Percentiles rank a stretch among this genome's conserved stretches.
phyloP scores from a whole-genome alignment of 2,797 vertebrate genomes.

The Coracias cyanogaster region DNA sequence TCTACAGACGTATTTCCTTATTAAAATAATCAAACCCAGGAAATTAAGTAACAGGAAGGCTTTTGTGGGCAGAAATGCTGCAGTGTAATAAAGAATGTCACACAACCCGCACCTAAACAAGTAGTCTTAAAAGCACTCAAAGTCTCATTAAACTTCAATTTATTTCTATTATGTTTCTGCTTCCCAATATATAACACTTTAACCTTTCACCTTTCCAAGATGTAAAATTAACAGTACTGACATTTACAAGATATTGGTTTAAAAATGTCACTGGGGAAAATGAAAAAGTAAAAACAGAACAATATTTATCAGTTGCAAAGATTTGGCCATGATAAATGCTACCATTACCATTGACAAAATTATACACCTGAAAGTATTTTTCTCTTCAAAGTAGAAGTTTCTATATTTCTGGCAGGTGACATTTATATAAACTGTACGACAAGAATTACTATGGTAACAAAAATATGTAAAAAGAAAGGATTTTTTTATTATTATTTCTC shows the following conservation, averaged over 20 bases:
- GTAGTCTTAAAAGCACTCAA: neutral
- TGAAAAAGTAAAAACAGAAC: neutral
- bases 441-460: slow-evolving; percentile 29
- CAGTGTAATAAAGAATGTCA: neutral
- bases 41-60: neutral
- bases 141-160: neutral
- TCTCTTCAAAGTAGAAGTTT: neutral
- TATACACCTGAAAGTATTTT: slow-evolving; percentile 26
- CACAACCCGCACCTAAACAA: neutral
- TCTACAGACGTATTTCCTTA: neutral
- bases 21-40: neutral
- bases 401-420: slow-evolving; percentile 16
- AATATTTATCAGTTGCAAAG: slow-evolving; percentile 26
- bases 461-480: neutral
- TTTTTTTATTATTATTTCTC: neutral
- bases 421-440: neutral
- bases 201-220: slow-evolving; percentile 38
- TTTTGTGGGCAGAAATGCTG: neutral
- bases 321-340: slow-evolving; percentile 20
- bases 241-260: slow-evolving; percentile 34
- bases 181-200: neutral
- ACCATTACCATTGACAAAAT: slow-evolving; percentile 25
- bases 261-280: slow-evolving; percentile 31
- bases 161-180: neutral
- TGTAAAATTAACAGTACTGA: slow-evolving; percentile 46